These are phyloP conservation scores for Paedocypris sp. DNA, from an alignment of 2,113 vertebrate genomes.

Conservation along the genomic window DNA sequence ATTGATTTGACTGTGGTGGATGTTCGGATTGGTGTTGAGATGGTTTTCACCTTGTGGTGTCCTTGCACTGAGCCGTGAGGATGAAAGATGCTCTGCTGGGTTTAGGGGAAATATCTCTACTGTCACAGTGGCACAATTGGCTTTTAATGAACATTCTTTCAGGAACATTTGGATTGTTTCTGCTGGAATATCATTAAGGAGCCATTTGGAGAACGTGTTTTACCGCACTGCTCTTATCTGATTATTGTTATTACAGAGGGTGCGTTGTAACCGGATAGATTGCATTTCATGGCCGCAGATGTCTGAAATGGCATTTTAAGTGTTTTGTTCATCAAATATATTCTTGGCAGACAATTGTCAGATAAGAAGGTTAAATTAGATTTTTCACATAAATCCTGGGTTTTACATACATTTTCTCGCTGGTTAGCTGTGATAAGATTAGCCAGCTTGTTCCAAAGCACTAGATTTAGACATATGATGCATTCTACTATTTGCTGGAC, in stretches of 20 bases:
- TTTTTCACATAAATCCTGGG: background rate
- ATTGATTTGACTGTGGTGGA: slow-evolving; percentile 17
- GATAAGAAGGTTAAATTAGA: background rate
- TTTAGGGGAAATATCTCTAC: background rate
- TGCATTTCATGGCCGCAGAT: background rate
- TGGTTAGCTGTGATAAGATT: background rate
- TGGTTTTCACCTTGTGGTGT: slow-evolving; percentile 22
- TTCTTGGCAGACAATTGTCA: background rate
- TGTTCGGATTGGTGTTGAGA: slow-evolving; percentile 17
- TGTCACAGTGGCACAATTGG: background rate
- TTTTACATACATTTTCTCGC: background rate
- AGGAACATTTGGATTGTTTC: background rate
- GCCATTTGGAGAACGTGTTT: background rate
- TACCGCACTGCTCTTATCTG: background rate
- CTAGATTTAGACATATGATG: background rate
- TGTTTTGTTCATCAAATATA: background rate
- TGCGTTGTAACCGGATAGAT: background rate
- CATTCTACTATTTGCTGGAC: background rate
- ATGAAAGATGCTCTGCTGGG: background rate
- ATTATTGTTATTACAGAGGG: background rate
- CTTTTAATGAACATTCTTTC: background rate
- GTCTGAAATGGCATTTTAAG: background rate
- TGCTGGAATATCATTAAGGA: background rate
- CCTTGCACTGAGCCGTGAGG: slow-evolving; percentile 10
- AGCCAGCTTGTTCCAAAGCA: background rate